Conservation (phyloP, 2,797 vertebrate genomes). For the Sternotherus odoratus region DNA sequence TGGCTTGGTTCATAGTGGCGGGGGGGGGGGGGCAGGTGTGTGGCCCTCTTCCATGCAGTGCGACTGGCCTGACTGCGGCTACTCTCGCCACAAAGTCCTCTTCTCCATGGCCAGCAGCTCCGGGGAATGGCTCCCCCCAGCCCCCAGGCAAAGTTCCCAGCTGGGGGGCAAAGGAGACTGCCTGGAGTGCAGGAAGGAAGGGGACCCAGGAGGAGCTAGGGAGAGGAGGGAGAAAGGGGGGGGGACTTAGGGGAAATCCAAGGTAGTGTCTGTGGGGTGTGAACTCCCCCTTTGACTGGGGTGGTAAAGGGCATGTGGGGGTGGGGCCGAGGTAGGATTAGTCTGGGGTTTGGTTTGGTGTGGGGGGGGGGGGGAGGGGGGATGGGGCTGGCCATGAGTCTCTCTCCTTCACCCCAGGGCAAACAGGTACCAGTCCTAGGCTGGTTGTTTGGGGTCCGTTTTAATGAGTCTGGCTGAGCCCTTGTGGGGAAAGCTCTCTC, state of each 20-base stretch:
- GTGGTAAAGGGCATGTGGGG: fast-evolving
- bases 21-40: too few species aligned
- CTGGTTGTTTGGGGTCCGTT: not conserved
- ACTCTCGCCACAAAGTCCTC: not conserved
- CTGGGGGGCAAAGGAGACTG: not conserved
- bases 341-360: not conserved
- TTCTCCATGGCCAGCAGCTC: not conserved
- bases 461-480: not conserved
- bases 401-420: not conserved
- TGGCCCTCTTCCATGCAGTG: not conserved
- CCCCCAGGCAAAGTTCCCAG: not conserved
- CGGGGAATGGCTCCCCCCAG: not conserved
- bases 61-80: not conserved
- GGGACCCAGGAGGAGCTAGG: too few species aligned
- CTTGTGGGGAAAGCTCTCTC: not conserved
- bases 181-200: not conserved
- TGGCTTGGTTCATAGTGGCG: not conserved
- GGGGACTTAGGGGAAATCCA: not conserved
- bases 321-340: not conserved
- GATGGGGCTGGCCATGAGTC: not conserved
- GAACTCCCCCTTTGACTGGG: not conserved
- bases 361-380: not conserved
- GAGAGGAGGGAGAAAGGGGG: too few species aligned
- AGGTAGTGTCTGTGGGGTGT: too few species aligned
- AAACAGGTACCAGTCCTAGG: not conserved